Evolutionary conservation across 2,113 vertebrate genomes (phyloP).

Genomic region (Sapayoa aenigma): DNA sequence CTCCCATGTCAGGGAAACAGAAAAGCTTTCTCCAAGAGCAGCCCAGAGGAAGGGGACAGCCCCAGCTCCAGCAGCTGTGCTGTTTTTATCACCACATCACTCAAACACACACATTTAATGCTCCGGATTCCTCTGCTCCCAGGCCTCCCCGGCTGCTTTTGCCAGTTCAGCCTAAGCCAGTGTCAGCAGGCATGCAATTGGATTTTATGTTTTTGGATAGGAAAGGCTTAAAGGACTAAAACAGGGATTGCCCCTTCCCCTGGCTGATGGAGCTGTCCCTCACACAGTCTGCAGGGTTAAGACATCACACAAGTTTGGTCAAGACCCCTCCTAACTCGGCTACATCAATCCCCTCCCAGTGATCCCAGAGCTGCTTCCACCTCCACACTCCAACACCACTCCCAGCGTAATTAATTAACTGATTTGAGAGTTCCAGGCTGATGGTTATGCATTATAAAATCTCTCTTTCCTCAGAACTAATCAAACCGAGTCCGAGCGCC

Average conservation of each 20-base stretch:
- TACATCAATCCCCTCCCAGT: background rate
- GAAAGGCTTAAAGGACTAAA: background rate
- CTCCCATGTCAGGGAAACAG: background rate
- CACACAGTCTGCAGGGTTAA: background rate
- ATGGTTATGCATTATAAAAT: background rate
- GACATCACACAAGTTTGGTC: background rate
- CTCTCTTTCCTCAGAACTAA: background rate
- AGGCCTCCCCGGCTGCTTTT: fast-evolving
- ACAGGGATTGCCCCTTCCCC: background rate
- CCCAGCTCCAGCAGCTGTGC: background rate
- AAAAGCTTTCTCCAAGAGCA: background rate
- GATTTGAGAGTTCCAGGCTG: background rate
- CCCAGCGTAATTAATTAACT: background rate
- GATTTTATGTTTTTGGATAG: background rate
- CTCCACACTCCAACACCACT: fast-evolving
- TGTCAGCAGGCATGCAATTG: background rate
- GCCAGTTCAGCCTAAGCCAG: background rate
- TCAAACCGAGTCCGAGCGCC: fast-evolving
- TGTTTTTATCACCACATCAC: background rate
- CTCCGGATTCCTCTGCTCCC: fast-evolving
- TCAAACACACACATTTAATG: background rate
- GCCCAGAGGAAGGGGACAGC: background rate
- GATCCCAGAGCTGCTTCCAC: background rate
- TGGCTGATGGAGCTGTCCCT: background rate
- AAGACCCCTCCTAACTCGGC: background rate